Percentiles rank a stretch among this genome's conserved stretches.
Evolutionary conservation across 2,888 invertebrate species (phyloP).

Genomic region (Pharmacophagus antenor): DNA sequence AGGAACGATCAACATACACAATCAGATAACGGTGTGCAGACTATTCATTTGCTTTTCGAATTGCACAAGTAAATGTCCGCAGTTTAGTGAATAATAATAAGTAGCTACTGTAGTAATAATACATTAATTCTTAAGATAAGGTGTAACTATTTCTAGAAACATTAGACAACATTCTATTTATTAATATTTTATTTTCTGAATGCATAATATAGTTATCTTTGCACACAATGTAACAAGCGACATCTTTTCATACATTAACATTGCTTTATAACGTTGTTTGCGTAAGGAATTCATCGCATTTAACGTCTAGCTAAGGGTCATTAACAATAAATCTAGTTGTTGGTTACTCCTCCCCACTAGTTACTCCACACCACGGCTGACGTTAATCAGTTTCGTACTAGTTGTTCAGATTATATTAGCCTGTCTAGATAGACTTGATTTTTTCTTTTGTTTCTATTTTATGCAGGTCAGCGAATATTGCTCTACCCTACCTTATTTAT

Average conservation of each 20-base stretch:
- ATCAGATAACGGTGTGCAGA: constrained; percentile 27
- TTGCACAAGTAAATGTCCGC: background rate
- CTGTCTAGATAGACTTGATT: constrained; percentile 47
- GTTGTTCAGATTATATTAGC: constrained; percentile 60
- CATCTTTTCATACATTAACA: constrained; percentile 16
- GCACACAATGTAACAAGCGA: constrained; percentile 13
- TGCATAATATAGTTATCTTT: background rate
- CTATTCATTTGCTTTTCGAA: constrained; percentile 20
- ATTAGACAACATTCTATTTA: background rate
- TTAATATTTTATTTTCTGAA: background rate
- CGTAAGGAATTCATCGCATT: constrained; percentile 59
- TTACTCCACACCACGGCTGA: constrained; percentile 52
- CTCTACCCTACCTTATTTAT: constrained; percentile 42
- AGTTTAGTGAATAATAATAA: background rate
- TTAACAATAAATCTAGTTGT: constrained; percentile 74
- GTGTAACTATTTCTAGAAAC: background rate
- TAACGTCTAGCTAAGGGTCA: constrained; percentile 61
- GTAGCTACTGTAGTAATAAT: background rate
- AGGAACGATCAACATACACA: constrained; percentile 30
- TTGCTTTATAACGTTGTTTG: constrained; percentile 39
- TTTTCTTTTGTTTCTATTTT: constrained; percentile 50
- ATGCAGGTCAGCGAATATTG: constrained; percentile 49
- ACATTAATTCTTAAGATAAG: background rate
- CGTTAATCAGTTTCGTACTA: constrained; percentile 70
- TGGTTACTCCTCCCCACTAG: constrained; percentile 52